phyloP scores from a whole-genome alignment of 35 echinoderm and acorn worm genomes.

The Ophioderma brevispina region DNA sequence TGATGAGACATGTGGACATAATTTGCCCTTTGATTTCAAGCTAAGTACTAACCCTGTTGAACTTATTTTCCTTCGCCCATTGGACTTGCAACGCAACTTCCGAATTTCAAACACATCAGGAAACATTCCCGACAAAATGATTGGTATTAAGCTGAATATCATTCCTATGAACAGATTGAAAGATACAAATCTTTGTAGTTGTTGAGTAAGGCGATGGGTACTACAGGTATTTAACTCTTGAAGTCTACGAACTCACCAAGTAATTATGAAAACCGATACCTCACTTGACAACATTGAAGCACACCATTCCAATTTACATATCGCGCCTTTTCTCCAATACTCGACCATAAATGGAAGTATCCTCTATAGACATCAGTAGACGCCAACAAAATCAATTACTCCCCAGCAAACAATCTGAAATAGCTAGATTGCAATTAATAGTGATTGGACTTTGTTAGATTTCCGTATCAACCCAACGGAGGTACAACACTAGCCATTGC shows the following conservation, averaged over 20 bases:
- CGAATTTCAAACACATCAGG: not conserved
- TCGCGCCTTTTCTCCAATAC: not conserved
- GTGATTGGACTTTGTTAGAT: not conserved
- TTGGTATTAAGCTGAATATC: not conserved
- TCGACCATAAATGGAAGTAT: not conserved
- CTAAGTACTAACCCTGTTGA: not conserved
- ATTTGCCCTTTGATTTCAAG: not conserved
- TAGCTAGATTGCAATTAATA: not conserved
- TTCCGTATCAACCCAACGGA: not conserved
- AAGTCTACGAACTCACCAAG: not conserved
- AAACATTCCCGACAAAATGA: not conserved
- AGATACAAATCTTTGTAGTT: not conserved
- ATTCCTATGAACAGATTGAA: not conserved
- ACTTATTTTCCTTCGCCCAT: too few species aligned
- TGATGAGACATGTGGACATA: not conserved
- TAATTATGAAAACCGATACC: not conserved
- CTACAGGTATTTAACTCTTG: not conserved
- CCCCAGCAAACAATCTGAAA: not conserved
- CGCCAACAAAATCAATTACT: not conserved
- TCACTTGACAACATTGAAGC: not conserved
- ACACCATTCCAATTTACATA: not conserved
- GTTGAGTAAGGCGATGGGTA: not conserved
- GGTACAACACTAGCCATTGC: not conserved
- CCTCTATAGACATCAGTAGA: not conserved
- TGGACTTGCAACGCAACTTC: not conserved